Evolutionary conservation across 2,113 vertebrate species (phyloP), one percentile per base, ranked within the genome.

Genomic region (Sceloporus tristichus): DNA sequence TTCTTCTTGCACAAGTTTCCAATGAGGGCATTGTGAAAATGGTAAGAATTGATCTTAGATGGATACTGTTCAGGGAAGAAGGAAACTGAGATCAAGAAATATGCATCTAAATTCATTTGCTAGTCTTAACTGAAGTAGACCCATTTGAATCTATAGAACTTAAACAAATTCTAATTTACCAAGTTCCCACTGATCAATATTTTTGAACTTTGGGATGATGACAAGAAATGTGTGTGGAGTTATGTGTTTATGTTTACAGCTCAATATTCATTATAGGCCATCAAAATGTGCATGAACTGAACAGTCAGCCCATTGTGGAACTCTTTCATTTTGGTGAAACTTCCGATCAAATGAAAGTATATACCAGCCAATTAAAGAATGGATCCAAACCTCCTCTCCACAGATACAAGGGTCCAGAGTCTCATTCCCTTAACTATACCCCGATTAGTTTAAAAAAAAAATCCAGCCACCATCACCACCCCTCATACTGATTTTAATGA

Each of bases 31-130:
- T 2, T 0, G 68, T 0, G 71, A 73, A 91, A 89, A 86, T 81
- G 77, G n/a, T 38, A 83, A 80, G 77, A 23, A 65, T 0, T 79
- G 48, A 70, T 79, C 78, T 87, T 65, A 93, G 68, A 68, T 21
- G 74, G 16, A 70, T 59, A 0, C 0, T 75, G 90, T 87, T 25
- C 87, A 75, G 18, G 13, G 92, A 11, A 2, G 6, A 85, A 87
- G 38, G 29, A 21, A 83, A 79, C 14, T 76, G 82, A 80, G 71
- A 42, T 73, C 73, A 86, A 86, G n/a, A 79, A 76, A 16, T 62
- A 62, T 62, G 18, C 16, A 4, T 62, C 18, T 18, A 62, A 62
- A 62, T 62, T 14, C 18, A 62, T 62, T 62, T 62, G 59, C 59
- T 62, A 62, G 59, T 62, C 18, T 18, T 62, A 62, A 62, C 13